Base-by-base conservation (phyloP, 2,888 invertebrate genomes). In the Ditylenchus weischeri region DNA sequence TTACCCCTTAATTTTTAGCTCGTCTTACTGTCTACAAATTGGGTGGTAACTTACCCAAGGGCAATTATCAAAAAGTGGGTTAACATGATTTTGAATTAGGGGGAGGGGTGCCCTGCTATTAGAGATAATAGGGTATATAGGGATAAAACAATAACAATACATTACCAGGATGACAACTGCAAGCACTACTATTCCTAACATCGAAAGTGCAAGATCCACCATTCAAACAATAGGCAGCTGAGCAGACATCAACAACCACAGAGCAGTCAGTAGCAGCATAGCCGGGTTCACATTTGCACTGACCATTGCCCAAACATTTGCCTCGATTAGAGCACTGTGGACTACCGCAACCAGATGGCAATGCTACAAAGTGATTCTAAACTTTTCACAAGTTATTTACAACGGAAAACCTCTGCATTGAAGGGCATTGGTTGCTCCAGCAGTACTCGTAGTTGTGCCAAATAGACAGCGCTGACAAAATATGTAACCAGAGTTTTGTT, bases 211-310 rank as follows among this genome's bases (percentile, higher is more conserved):
- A 72, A 13, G 38, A 63, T 21, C 64, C 72, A 19, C 54, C 63
- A 43, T 72, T 72, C n/a, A 72, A 38, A 29, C 72, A 72, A 61
- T 51, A 72, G 5, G 70, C 69, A 18, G 73, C 62, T 15, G 18
- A 18, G 29, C 72, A 72, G 18, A 74, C 47, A 60, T 72, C 51
- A 13, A 74, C 11, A 6, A 61, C 38, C 10, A 72, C 57, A n/a
- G 66, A 54, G 59, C 72, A 72, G 11, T 70, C 61, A 50, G 29
- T n/a, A 10, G 73, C 72, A 6, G 61, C 35, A 54, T 70, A 72
- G 13, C 72, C 72, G 15, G 48, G n/a, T 4, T 43, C 43, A 29
- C 72, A 72, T 11, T 61, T 21, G 57, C 72, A 72, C 19, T 21
- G 29, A 19, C 43, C 63, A 21, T 10, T 62, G 1, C 10, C 19